phyloP scores from a whole-genome alignment of 2,888 invertebrate species.

The Brenthis hecate region DNA sequence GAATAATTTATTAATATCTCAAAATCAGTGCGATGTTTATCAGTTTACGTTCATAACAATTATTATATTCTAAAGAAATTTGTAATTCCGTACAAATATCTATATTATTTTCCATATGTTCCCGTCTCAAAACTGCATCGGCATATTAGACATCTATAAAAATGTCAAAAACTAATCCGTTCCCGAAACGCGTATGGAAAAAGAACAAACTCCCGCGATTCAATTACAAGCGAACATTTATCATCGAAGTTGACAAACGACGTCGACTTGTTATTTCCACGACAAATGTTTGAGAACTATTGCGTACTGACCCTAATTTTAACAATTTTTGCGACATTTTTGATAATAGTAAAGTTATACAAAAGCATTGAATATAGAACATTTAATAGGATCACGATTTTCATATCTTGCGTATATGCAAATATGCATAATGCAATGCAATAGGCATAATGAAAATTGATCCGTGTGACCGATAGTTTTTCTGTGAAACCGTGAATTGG shows the following conservation, averaged over 20 bases:
- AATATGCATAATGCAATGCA: background rate
- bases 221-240: conserved; percentile 52
- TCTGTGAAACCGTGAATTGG: conserved; percentile 27
- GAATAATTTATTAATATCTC: too few species aligned
- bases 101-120: background rate
- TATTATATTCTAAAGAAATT: background rate
- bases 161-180: conserved; percentile 41
- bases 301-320: conserved; percentile 44
- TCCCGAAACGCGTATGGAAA: conserved; percentile 39
- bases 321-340: conserved; percentile 38
- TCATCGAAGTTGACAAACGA: conserved; percentile 53
- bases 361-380: background rate
- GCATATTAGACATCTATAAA: conserved; percentile 34
- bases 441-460: conserved; percentile 4
- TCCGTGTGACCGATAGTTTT: conserved; percentile 8
- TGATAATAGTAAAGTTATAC: background rate
- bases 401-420: background rate
- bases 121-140: background rate
- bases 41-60: too few species aligned
- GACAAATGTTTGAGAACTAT: conserved; percentile 51
- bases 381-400: background rate
- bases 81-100: background rate
- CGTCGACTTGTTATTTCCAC: conserved; percentile 51
- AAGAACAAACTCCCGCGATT: conserved; percentile 44
- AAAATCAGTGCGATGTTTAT: too few species aligned